phyloP scores from a whole-genome alignment of 1,140 invertebrate species.

The Conus ventricosus region DNA sequence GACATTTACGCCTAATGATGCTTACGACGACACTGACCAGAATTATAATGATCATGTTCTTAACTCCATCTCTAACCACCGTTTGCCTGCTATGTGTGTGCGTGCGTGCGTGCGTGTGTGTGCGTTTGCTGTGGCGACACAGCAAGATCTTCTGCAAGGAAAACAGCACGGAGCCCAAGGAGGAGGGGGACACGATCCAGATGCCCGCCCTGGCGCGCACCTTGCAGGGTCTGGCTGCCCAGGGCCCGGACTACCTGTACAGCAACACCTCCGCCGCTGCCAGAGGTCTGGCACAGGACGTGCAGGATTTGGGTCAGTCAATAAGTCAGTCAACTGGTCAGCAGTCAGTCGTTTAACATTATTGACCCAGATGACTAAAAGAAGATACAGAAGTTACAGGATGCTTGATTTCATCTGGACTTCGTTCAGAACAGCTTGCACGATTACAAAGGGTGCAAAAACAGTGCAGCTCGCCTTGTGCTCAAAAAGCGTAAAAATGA shows the following conservation, averaged over 20 bases:
- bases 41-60: too few relatives aligned
- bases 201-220: conserved; percentile 44
- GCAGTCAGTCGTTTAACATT: too few relatives aligned
- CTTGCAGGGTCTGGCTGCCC: conserved; percentile 40
- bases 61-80: too few relatives aligned
- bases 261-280: conserved; percentile 22
- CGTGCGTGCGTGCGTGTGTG: neutral
- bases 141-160: conserved; percentile 44
- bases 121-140: neutral
- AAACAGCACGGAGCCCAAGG: conserved; percentile 38
- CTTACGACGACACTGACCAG: too few relatives aligned
- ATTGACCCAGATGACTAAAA: too few relatives aligned
- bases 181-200: conserved; percentile 43
- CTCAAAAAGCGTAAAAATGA: too few relatives aligned
- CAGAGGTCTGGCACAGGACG: neutral
- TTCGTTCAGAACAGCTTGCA: too few relatives aligned
- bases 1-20: too few relatives aligned
- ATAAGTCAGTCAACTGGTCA: neutral
- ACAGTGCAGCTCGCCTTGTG: too few relatives aligned
- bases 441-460: too few relatives aligned
- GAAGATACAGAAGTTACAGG: too few relatives aligned
- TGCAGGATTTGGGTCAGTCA: neutral
- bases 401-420: too few relatives aligned
- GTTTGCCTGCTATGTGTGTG: neutral
- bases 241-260: conserved; percentile 50